Base-by-base conservation (phyloP, 2,797 vertebrate species). In the Phalanger gymnotis region DNA sequence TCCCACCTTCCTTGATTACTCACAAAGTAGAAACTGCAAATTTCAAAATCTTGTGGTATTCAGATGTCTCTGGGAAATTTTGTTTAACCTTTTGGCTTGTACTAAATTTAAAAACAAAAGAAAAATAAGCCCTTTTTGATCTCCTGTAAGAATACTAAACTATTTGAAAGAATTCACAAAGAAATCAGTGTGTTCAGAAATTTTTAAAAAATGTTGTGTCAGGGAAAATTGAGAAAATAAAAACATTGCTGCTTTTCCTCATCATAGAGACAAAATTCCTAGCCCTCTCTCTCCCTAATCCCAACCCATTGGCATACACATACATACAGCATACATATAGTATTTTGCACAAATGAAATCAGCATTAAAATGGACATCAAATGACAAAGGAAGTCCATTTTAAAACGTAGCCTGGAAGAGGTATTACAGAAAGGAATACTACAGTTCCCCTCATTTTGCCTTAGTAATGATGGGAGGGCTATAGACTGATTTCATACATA, bases 51-150 rank as follows among this genome's bases (percentile, higher is more conserved):
- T 94, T 52, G 47, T 66, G 56, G 73, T 58, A 81, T 52, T 51
- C 56, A 92, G 19, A 92, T 96, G 5, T 53, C 55, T 94, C 40
- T 89, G 28, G 58, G 55, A 58, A 54, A 52, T 92, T 73, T 90
- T 90, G n/a, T 95, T 31, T 93, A 92, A 94, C 19, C 94, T 94
- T 96, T 96, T 92, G 25, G 53, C 55, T 92, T 40, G 52, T 56
- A 22, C 81, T 30, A 90, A 94, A 87, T 57, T 51, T 73, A 55
- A 95, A 54, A 95, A 90, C 66, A 95, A 95, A 95, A 95, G 52
- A 53, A 95, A 96, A 95, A 34, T 22, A 81, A 47, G 22, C 25
- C 73, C 73, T 40, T 47, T 81, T 81, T 81, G 40, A 47, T 27
- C 40, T 81, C n/a, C 61, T 66, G 31, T 66, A 66, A n/a, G 34